Conservation (phyloP, 2,888 invertebrate species). For the Tortricodes alternella region DNA sequence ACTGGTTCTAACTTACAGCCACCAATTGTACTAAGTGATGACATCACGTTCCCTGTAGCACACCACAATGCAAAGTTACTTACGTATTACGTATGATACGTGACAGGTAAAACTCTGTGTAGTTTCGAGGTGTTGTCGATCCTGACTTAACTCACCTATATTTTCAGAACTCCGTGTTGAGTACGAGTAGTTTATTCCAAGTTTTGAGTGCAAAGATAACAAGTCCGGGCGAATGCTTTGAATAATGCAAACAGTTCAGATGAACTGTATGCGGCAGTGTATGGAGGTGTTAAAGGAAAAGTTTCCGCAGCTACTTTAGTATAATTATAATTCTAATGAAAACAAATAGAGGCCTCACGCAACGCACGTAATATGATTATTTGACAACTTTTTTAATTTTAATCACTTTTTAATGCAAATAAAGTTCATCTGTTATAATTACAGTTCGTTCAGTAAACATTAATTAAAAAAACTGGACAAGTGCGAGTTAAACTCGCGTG, state of each 20-base stretch:
- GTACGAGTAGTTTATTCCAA: conserved; percentile 64
- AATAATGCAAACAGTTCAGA: conserved; percentile 55
- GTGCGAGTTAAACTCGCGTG: no score
- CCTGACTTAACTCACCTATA: conserved; percentile 60
- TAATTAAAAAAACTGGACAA: no score
- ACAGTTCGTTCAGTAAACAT: no score
- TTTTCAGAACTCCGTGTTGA: conserved; percentile 60
- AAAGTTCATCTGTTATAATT: no score
- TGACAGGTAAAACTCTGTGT: conserved; percentile 55
- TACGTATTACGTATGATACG: conserved; percentile 30
- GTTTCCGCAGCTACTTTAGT: conserved; percentile 39
- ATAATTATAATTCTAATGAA: conserved; percentile 33
- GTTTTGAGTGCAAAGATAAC: conserved; percentile 75
- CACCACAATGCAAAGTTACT: not conserved
- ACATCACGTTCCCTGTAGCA: conserved; percentile 4
- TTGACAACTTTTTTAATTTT: not conserved
- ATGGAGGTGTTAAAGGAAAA: conserved; percentile 46
- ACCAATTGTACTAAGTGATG: conserved; percentile 13
- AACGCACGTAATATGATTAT: not conserved
- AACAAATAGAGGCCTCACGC: conserved; percentile 16
- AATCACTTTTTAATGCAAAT: no score
- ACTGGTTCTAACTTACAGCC: not conserved
- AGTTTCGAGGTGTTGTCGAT: conserved; percentile 44
- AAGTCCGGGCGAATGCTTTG: conserved; percentile 56
- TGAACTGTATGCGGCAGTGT: conserved; percentile 39